Percentiles rank a stretch among this genome's conserved stretches.
Evolutionary conservation across 2,888 invertebrate genomes (phyloP).

Genomic region (Bombylius major): DNA sequence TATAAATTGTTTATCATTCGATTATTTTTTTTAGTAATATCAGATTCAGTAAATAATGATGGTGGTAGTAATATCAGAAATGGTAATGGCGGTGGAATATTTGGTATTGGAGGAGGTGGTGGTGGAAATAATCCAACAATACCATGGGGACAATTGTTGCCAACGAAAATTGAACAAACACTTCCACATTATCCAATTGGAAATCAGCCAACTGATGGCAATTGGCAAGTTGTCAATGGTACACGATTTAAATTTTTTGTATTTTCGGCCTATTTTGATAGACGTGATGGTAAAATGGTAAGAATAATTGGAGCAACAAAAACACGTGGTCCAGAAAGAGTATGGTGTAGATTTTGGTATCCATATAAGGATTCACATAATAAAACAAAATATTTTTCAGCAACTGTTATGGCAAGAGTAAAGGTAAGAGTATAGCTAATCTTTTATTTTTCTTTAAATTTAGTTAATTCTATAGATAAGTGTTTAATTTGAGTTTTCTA

Average conservation of each 20-base stretch:
- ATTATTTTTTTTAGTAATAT: constrained; percentile 15
- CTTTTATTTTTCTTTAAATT: no score
- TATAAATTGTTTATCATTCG: constrained; percentile 16
- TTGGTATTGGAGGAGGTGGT: constrained; percentile 16
- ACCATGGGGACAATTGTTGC: constrained; percentile 35
- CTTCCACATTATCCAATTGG: constrained; percentile 52
- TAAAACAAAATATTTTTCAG: constrained; percentile 37
- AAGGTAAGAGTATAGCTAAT: constrained; percentile 63
- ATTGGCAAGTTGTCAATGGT: constrained; percentile 53
- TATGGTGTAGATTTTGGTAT: constrained; percentile 71
- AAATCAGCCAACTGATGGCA: constrained; percentile 55
- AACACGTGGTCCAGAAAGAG: constrained; percentile 69
- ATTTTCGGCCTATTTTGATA: constrained; percentile 81
- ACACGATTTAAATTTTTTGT: constrained; percentile 75
- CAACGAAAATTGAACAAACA: constrained; percentile 35
- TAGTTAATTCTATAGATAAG: no score
- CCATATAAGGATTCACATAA: constrained; percentile 24
- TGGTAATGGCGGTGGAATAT: constrained; percentile 2
- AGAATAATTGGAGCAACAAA: constrained; percentile 80
- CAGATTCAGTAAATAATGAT: constrained; percentile 8
- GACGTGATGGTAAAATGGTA: constrained; percentile 53
- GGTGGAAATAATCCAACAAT: constrained; percentile 23
- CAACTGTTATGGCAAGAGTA: constrained; percentile 60
- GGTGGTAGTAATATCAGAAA: neutral
- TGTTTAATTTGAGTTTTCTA: no score